These are phyloP conservation scores for Drosophila ananassae DNA, from an alignment of 1,140 invertebrate genomes.

Conservation along the genomic window DNA sequence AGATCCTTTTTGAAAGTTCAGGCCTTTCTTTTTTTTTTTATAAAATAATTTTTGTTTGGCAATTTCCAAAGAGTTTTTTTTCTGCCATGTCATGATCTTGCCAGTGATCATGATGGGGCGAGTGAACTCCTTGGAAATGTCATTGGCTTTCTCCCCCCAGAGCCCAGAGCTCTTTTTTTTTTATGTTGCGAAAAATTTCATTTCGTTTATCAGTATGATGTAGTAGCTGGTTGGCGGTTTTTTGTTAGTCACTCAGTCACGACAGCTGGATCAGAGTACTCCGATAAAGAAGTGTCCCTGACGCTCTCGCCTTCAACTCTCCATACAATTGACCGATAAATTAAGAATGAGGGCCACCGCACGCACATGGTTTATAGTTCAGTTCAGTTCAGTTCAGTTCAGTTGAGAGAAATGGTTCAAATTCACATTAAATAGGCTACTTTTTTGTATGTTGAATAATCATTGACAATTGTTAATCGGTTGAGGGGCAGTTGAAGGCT, in stretches of 20 bases:
- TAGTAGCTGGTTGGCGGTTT: neutral
- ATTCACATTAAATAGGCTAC: slow-evolving; percentile 16
- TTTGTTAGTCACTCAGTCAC: slow-evolving; percentile 46
- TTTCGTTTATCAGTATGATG: slow-evolving; percentile 37
- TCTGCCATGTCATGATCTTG: slow-evolving; percentile 54
- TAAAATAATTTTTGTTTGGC: slow-evolving; percentile 20
- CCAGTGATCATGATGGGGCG: slow-evolving; percentile 44
- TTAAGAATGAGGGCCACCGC: slow-evolving; percentile 52
- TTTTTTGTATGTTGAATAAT: slow-evolving; percentile 36
- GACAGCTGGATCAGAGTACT: slow-evolving; percentile 49
- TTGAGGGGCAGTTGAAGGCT: slow-evolving; percentile 55
- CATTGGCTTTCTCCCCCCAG: slow-evolving; percentile 64
- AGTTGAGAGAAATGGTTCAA: slow-evolving; percentile 38
- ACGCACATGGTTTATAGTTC: slow-evolving; percentile 13
- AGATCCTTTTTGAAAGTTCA: no score
- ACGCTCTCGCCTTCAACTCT: slow-evolving; percentile 54
- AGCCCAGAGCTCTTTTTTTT: slow-evolving; percentile 7
- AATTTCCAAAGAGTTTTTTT: slow-evolving; percentile 41
- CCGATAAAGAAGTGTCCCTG: slow-evolving; percentile 58
- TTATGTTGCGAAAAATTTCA: slow-evolving; percentile 43
- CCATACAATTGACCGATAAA: slow-evolving; percentile 57
- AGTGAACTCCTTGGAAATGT: slow-evolving; percentile 72
- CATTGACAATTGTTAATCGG: slow-evolving; percentile 59
- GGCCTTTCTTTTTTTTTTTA: neutral
- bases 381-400: no score